Evolutionary conservation across 1,140 invertebrate genomes (phyloP), one percentile per base, ranked within the genome.

Genomic region (Mya arenaria): DNA sequence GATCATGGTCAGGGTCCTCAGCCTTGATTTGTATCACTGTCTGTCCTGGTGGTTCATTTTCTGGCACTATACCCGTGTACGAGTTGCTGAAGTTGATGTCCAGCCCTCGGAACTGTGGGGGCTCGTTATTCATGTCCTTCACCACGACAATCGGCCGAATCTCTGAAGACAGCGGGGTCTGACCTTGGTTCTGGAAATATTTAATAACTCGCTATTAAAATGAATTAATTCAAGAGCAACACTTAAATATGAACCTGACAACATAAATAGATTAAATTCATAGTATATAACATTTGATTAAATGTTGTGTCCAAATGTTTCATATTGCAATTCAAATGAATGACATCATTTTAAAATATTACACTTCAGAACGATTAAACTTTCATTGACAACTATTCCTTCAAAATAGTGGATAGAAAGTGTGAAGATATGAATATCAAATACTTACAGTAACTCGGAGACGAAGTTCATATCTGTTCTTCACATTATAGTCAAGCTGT

Each of bases 21-120:
- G 88, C 89, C 48, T 86, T 87, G 23, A 90, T 84, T 58, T 85
- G 86, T 58, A 90, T 85, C n/a, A 90, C 89, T 17, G 78, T 82
- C 48, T 87, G 81, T 4, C 83, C 84, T 19, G 83, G 68, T 0
- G 55, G 62, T 48, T 86, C 80, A 37, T 90, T 88, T 63, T 90
- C 89, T 39, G 88, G 84, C 2, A 90, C 87, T 84, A 86, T 90
- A 10, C 89, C 88, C 28, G 79, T 80, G 75, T 88, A 89, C 4
- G 82, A 86, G n/a, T 87, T 87, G 69, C 83, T 82, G 1, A 78
- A 60, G 4, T 65, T 79, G 5, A 85, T 84, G 44, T 87, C 86
- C 28, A 88, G 48, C 19, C 88, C 89, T 36, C 84, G 80, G 83
- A 90, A 89, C 74, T 85, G 81, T 52, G 89, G 89, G 17, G 83